Evolutionary conservation across 1,140 invertebrate genomes (phyloP).

Genomic region (Aphis craccivora): DNA sequence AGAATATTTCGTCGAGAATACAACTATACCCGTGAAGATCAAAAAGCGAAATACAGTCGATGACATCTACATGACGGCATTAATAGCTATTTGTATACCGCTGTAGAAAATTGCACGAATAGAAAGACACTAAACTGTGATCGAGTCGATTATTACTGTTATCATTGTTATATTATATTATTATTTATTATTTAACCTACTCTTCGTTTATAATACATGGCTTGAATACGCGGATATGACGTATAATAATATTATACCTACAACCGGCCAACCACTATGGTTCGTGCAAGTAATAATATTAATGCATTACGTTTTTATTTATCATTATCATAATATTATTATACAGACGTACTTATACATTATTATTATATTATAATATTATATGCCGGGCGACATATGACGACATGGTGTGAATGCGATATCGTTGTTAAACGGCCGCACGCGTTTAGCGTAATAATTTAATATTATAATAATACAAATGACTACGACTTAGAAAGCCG

Average conservation of each 20-base stretch:
- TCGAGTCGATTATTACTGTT: background rate
- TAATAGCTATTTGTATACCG: background rate
- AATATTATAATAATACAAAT: background rate
- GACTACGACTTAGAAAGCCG: background rate
- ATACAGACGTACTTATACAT: background rate
- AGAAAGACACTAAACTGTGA: background rate
- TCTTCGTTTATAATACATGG: background rate
- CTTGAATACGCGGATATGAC: background rate
- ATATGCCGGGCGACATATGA: background rate
- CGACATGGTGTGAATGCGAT: background rate
- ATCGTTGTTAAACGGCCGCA: constrained; percentile 8
- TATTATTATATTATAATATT: background rate
- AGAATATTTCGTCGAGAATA: background rate
- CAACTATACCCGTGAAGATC: background rate
- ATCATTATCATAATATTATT: background rate
- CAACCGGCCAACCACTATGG: background rate
- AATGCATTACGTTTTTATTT: background rate
- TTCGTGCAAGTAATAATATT: background rate
- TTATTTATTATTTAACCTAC: background rate
- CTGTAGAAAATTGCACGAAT: background rate
- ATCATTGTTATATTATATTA: background rate
- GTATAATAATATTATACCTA: background rate
- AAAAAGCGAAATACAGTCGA: background rate
- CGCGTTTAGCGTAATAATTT: background rate
- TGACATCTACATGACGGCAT: background rate